Evolutionary conservation across 2,888 invertebrate genomes (phyloP).

Genomic region (Ochropleura leucogaster): DNA sequence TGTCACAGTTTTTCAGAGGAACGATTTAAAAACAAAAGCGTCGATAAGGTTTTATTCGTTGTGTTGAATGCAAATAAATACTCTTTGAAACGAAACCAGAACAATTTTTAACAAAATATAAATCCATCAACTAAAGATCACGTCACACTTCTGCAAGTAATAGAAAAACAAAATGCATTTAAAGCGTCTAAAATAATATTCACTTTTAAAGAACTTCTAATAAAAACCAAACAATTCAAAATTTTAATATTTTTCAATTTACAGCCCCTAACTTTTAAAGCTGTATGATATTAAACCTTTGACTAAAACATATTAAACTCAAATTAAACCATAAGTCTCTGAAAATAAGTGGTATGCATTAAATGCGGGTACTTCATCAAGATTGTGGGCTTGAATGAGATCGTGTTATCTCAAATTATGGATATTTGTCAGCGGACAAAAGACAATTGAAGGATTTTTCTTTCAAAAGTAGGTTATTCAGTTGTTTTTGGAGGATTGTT

Average conservation of each 20-base stretch:
- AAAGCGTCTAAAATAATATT: not conserved
- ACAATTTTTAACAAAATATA: not conserved
- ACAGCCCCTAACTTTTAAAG: not conserved
- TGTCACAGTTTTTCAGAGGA: conserved; percentile 18
- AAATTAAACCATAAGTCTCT: conserved; percentile 36
- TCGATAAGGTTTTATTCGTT: conserved; percentile 30
- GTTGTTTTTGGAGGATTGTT: conserved; percentile 13
- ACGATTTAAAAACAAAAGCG: conserved; percentile 16
- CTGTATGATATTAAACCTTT: conserved; percentile 13
- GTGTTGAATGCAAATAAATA: not conserved
- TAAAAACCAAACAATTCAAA: not conserved
- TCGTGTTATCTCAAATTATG: conserved; percentile 44
- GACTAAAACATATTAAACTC: conserved; percentile 27
- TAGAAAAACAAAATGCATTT: not conserved
- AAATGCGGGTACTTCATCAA: conserved; percentile 37
- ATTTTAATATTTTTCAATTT: not conserved
- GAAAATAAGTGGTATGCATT: conserved; percentile 41
- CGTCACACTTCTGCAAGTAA: not conserved
- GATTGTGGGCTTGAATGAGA: conserved; percentile 38
- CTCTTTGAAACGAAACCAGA: not conserved
- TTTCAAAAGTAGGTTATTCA: conserved; percentile 6
- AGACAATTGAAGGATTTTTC: conserved; percentile 19
- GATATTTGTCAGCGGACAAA: conserved; percentile 36
- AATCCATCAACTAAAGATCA: not conserved
- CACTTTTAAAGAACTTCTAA: not conserved